Evolutionary conservation across 2,888 invertebrate species (phyloP).

Genomic region (Clepsis dumicolana): DNA sequence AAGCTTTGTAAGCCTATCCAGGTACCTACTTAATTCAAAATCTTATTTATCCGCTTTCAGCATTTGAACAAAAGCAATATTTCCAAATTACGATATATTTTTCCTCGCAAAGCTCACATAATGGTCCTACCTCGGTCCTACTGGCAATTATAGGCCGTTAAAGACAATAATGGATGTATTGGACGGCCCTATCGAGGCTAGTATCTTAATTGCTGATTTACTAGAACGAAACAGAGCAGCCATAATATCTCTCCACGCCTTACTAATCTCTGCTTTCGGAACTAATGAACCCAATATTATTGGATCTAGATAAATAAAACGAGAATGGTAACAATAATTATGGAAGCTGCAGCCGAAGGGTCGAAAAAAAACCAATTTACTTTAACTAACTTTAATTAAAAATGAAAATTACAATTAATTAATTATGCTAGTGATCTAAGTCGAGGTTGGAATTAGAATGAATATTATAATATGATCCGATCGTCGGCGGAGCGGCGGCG

Average conservation of each 20-base stretch:
- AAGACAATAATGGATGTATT: constrained; percentile 67
- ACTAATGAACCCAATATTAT: constrained; percentile 43
- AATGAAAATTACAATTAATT: too few species aligned
- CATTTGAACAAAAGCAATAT: constrained; percentile 45
- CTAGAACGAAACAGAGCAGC: constrained; percentile 56
- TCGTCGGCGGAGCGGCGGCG: too few species aligned
- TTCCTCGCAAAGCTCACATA: constrained; percentile 63
- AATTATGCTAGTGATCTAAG: too few species aligned
- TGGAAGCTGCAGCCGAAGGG: too few species aligned
- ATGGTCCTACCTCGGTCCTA: constrained; percentile 61
- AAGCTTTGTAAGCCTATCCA: background rate
- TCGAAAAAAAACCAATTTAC: too few species aligned
- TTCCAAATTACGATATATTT: constrained; percentile 64
- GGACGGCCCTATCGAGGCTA: constrained; percentile 59
- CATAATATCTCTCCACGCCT: constrained; percentile 38
- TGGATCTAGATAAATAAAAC: constrained; percentile 24
- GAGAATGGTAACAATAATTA: constrained; percentile 14
- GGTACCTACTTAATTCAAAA: constrained; percentile 20
- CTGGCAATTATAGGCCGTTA: constrained; percentile 70
- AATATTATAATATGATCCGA: too few species aligned
- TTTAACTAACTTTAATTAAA: too few species aligned
- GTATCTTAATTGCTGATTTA: constrained; percentile 76
- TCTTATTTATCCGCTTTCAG: constrained; percentile 24
- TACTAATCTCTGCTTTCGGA: constrained; percentile 47
- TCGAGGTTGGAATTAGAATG: too few species aligned